Conservation (phyloP, 2,888 invertebrate species). For the Tethea ocularis region DNA sequence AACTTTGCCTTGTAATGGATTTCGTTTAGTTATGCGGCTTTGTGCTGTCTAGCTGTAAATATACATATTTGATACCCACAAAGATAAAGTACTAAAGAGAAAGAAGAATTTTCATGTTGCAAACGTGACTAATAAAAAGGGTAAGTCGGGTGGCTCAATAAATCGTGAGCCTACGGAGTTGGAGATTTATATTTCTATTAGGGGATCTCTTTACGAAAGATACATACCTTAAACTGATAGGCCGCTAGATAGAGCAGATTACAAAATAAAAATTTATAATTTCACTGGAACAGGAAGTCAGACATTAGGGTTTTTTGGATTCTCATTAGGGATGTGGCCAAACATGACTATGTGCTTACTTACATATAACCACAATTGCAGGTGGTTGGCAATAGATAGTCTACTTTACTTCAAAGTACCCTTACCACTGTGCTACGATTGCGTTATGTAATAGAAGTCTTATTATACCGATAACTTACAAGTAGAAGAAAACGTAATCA, state of each 20-base stretch:
- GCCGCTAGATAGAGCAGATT: neutral
- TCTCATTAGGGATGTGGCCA: too few relatives aligned
- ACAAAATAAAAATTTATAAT: neutral
- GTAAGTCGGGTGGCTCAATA: conserved; percentile 63
- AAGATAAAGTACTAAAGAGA: conserved; percentile 47
- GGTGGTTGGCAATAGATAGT: too few relatives aligned
- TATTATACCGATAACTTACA: too few relatives aligned
- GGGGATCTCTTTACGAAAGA: conserved; percentile 42
- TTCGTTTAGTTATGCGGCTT: conserved; percentile 18
- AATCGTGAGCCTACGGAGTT: conserved; percentile 59
- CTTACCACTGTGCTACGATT: too few relatives aligned
- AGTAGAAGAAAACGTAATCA: too few relatives aligned
- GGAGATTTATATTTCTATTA: conserved; percentile 77
- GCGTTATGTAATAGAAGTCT: too few relatives aligned
- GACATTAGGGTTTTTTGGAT: too few relatives aligned
- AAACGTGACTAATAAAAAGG: conserved; percentile 76
- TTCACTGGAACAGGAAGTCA: too few relatives aligned
- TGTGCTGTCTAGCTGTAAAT: conserved; percentile 27
- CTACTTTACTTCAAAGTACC: too few relatives aligned
- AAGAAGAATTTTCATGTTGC: conserved; percentile 60
- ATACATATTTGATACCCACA: conserved; percentile 41
- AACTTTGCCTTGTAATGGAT: conserved; percentile 39
- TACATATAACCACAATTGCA: too few relatives aligned
- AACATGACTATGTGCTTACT: too few relatives aligned
- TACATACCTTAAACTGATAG: conserved; percentile 31